Evolutionary conservation across 2,888 invertebrate species (phyloP).

Genomic region (Agrypnus murinus): DNA sequence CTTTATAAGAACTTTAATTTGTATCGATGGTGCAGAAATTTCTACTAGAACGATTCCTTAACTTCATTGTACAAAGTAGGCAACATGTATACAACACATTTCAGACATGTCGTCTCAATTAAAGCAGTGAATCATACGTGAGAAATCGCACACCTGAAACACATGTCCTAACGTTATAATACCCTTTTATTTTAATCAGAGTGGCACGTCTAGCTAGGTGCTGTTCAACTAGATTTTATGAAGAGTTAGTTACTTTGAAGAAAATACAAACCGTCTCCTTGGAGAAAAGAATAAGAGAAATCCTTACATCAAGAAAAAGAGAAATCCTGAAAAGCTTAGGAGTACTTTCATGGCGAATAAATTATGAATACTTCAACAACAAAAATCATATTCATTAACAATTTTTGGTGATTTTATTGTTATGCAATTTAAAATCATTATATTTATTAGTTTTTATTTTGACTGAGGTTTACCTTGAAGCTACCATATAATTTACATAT

Average conservation of each 20-base stretch:
- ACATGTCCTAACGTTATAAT: slow-evolving; percentile 12
- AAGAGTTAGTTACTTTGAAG: too few species aligned
- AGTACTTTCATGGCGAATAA: too few species aligned
- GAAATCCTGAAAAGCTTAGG: too few species aligned
- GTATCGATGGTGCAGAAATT: not conserved
- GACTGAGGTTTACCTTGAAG: not conserved
- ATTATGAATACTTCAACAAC: too few species aligned
- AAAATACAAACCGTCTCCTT: too few species aligned
- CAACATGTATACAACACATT: not conserved
- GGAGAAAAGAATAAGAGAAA: too few species aligned
- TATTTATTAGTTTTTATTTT: not conserved
- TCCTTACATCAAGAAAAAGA: too few species aligned
- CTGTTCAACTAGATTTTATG: not conserved
- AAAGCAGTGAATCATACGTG: slow-evolving; percentile 11
- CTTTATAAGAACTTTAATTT: not conserved
- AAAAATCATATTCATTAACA: too few species aligned
- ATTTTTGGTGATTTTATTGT: not conserved
- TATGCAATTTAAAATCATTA: not conserved
- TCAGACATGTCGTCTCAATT: not conserved
- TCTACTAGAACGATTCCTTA: slow-evolving; percentile 1
- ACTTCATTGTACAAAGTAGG: not conserved
- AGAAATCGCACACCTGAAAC: slow-evolving; percentile 5
- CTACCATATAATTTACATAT: not conserved
- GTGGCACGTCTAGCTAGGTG: not conserved
- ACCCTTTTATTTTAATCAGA: slow-evolving; percentile 12